Percentiles rank a stretch among this genome's conserved stretches.
Evolutionary conservation across 2,113 vertebrate species (phyloP).

Genomic region (Alexandromys fortis): DNA sequence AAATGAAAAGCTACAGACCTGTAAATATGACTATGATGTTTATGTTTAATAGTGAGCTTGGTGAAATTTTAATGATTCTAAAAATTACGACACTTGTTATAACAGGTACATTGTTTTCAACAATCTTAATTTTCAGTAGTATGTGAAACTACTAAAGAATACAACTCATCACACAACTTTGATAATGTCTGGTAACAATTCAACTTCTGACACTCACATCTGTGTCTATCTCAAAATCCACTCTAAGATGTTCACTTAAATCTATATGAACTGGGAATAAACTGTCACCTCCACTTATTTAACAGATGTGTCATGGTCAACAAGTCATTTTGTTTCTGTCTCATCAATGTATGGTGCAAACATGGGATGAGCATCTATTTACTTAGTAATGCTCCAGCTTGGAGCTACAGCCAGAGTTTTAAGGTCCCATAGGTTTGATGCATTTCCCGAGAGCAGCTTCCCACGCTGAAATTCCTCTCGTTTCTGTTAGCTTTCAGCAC

Average conservation of each 20-base stretch:
- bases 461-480: neutral
- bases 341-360: neutral
- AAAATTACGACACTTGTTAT: neutral
- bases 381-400: neutral
- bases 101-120: neutral
- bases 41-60: neutral
- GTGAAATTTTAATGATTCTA: neutral
- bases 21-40: neutral
- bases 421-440: too few relatives aligned
- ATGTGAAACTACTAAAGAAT: neutral
- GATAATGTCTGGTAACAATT: neutral
- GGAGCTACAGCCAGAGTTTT: accelerated
- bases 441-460: neutral
- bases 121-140: neutral
- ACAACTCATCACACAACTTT: neutral
- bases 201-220: neutral
- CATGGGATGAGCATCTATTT: neutral
- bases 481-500: neutral
- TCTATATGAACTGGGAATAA: neutral
- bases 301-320: neutral
- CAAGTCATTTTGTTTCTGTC: neutral
- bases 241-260: neutral
- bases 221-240: neutral
- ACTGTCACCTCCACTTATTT: neutral
- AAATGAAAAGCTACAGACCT: neutral